Evolutionary conservation across 2,888 invertebrate genomes (phyloP).

Genomic region (Hyposoter dolosus): DNA sequence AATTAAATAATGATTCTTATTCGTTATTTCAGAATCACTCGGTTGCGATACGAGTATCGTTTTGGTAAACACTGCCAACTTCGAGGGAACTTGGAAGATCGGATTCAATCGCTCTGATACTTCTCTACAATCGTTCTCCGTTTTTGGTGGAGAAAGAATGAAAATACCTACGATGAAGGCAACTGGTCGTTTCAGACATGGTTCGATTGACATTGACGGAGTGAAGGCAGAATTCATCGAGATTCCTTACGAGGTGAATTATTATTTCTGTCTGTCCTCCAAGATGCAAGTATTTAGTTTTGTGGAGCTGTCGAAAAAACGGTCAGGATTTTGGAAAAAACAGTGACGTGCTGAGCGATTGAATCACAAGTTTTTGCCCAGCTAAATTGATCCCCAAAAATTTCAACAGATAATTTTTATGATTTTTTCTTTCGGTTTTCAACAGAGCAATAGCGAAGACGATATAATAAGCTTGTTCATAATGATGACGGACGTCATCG

Average conservation of each 20-base stretch:
- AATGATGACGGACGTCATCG: not conserved
- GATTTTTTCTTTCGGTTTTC: not conserved
- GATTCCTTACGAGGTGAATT: conserved; percentile 1
- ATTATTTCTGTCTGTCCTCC: not conserved
- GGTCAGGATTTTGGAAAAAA: not conserved
- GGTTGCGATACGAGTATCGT: not conserved
- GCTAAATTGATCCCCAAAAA: not conserved
- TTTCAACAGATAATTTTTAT: not conserved
- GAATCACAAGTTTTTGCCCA: not conserved
- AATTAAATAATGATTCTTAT: not conserved
- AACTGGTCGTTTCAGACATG: not conserved
- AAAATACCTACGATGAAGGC: not conserved
- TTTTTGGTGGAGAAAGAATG: not conserved
- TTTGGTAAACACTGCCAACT: not conserved
- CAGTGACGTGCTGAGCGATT: not conserved
- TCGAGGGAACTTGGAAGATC: not conserved
- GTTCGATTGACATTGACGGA: not conserved
- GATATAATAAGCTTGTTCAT: not conserved
- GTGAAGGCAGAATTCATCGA: not conserved
- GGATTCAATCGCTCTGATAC: not conserved
- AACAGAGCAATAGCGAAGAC: not conserved
- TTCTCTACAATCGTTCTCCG: not conserved
- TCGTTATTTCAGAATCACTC: not conserved
- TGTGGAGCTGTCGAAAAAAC: not conserved
- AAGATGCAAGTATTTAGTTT: not conserved